Base-by-base conservation (phyloP, 2,797 vertebrate species). In the Serranus cabrilla region DNA sequence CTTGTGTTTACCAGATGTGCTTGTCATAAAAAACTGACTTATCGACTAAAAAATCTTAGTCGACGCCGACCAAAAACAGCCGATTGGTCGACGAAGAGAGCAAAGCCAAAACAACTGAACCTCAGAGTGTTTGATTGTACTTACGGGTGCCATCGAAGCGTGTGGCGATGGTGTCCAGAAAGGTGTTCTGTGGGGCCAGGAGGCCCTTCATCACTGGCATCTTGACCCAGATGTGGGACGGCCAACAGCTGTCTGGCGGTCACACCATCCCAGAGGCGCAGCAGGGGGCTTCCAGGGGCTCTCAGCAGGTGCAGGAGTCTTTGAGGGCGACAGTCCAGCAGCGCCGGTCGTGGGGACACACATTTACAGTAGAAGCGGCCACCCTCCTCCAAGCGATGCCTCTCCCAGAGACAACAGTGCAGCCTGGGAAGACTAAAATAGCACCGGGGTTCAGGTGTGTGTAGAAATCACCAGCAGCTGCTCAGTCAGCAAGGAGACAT, bases 191-290 rank as follows among this genome's bases (percentile, higher is more conserved):
- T 5, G 95, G 95, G 87, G 95, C 95, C 89, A 95, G 91, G 25
- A 96, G 94, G 86, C 95, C 95, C 92, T 95, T 96, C 95, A 96
- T 96, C 85, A 96, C 94, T 23, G 95, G 95, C 95, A 96, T 96
- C 78, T 89, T 93, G 89, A 91, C 92, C 91, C 91, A 73, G 81
- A 78, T 78, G 84, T 84, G 82, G 87, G 81, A 67, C 58, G 39
- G 86, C 82, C 82, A 83, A 81, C 73, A 80, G 82, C 78, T 87
- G 81, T 68, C 81, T 83, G 78, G 67, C 57, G 80, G 80, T 94
- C 92, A 95, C 89, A 92, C 91, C 93, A 94, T 95, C 84, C 82
- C 91, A 89, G 70, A 77, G 71, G 78, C 55, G 55, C 47, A 18
- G 62, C 78, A 74, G 78, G 83, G 18, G 67, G 69, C 62, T 78